phyloP scores from a whole-genome alignment of 2,888 invertebrate species.

The Choreutis nemorana region DNA sequence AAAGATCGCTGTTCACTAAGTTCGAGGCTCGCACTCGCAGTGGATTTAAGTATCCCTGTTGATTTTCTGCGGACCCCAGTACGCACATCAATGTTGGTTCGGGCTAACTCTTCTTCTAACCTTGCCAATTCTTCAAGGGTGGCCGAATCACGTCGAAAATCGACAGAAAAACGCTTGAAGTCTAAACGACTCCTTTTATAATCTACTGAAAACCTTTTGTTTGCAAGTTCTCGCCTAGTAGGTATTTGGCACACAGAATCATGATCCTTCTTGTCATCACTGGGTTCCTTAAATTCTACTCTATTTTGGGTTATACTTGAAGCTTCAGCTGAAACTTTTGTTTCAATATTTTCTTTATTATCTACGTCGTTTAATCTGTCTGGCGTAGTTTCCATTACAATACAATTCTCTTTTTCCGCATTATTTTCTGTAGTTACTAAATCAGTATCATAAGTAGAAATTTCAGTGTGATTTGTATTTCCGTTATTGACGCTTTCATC shows the following conservation, averaged over 20 bases:
- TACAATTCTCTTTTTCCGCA: neutral
- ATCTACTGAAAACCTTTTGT: constrained; percentile 51
- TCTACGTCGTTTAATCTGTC: too few relatives aligned
- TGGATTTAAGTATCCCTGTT: constrained; percentile 52
- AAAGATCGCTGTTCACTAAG: constrained; percentile 27
- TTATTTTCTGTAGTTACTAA: neutral
- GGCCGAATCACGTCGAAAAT: constrained; percentile 43
- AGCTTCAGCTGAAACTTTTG: too few relatives aligned
- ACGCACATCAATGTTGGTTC: constrained; percentile 47
- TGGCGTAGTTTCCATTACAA: neutral
- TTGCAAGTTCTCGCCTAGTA: constrained; percentile 33
- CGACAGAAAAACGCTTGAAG: constrained; percentile 53
- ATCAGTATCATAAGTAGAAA: neutral
- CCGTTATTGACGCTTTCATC: constrained; percentile 2
- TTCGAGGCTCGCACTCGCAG: constrained; percentile 40
- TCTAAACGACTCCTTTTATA: constrained; percentile 43
- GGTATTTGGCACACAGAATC: constrained; percentile 29
- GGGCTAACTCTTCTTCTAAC: constrained; percentile 44
- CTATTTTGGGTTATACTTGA: neutral
- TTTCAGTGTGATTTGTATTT: neutral
- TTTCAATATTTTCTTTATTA: neutral
- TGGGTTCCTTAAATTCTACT: constrained; percentile 17
- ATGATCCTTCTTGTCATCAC: constrained; percentile 25
- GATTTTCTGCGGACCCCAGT: constrained; percentile 44
- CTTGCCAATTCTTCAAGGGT: constrained; percentile 45